phyloP scores from a whole-genome alignment of 2,113 vertebrate genomes.

The Clarias macrocephalus region DNA sequence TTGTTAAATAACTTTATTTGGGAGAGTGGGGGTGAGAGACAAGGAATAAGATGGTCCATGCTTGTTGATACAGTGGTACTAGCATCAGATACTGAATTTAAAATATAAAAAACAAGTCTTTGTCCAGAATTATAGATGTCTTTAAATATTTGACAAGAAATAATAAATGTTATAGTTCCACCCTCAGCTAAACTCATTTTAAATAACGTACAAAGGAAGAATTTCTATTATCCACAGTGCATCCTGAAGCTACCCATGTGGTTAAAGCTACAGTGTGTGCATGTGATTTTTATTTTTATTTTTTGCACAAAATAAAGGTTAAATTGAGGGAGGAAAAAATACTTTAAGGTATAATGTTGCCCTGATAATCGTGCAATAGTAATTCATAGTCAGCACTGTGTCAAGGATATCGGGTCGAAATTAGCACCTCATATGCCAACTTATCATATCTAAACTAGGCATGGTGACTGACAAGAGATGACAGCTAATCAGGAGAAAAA shows the following conservation, averaged over 20 bases:
- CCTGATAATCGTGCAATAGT: neutral
- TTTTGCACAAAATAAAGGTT: neutral
- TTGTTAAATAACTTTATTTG: neutral
- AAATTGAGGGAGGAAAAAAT: neutral
- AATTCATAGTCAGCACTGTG: slow-evolving; percentile 1
- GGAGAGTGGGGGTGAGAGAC: neutral
- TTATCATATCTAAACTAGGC: neutral
- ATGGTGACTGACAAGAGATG: neutral
- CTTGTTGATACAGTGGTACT: neutral
- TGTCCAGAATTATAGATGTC: neutral
- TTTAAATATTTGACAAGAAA: neutral
- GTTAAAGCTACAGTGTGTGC: neutral
- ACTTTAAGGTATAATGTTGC: neutral
- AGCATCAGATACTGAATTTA: neutral
- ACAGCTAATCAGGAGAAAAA: neutral
- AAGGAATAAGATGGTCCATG: neutral
- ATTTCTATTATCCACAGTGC: neutral
- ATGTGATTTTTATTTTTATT: neutral
- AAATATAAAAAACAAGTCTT: neutral
- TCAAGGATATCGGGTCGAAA: neutral
- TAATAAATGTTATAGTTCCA: neutral
- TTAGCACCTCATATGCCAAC: neutral
- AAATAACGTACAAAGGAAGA: neutral
- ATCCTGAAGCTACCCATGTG: neutral
- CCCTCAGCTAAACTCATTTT: neutral